phyloP scores from a whole-genome alignment of 2,113 vertebrate genomes.

The Steatornis caripensis region DNA sequence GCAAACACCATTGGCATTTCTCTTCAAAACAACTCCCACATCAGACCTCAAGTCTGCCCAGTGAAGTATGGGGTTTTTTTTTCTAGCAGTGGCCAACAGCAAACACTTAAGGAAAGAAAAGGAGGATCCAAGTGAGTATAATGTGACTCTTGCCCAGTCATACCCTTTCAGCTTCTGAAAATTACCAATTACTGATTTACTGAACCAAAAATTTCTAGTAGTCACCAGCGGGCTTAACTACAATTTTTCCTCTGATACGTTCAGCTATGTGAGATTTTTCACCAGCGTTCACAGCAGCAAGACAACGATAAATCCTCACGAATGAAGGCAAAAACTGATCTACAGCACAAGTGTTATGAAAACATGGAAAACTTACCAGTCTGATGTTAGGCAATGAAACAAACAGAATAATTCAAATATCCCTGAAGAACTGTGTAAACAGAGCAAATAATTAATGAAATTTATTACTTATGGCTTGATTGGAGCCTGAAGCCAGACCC shows the following conservation, averaged over 20 bases:
- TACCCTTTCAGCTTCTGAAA: neutral
- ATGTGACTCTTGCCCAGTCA: neutral
- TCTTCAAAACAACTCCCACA: neutral
- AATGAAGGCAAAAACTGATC: neutral
- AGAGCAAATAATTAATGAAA: conserved; percentile 44
- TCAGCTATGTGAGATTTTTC: neutral
- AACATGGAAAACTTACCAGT: neutral
- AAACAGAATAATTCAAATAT: conserved; percentile 36
- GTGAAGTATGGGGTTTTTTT: neutral
- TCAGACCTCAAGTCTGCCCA: neutral
- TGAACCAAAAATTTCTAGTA: neutral
- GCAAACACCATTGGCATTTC: neutral
- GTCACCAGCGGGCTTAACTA: neutral
- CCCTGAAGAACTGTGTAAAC: conserved; percentile 63
- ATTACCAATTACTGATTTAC: neutral
- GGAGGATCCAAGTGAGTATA: neutral
- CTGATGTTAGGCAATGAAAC: neutral
- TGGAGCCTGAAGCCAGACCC: conserved; percentile 43
- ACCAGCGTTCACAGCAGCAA: neutral
- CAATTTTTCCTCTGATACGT: neutral
- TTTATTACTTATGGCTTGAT: conserved; percentile 45
- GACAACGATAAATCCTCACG: neutral
- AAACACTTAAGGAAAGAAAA: neutral
- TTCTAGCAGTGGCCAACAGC: neutral
- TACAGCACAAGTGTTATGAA: neutral